Conservation (phyloP, 2,113 vertebrate species). For the Mastomys coucha region DNA sequence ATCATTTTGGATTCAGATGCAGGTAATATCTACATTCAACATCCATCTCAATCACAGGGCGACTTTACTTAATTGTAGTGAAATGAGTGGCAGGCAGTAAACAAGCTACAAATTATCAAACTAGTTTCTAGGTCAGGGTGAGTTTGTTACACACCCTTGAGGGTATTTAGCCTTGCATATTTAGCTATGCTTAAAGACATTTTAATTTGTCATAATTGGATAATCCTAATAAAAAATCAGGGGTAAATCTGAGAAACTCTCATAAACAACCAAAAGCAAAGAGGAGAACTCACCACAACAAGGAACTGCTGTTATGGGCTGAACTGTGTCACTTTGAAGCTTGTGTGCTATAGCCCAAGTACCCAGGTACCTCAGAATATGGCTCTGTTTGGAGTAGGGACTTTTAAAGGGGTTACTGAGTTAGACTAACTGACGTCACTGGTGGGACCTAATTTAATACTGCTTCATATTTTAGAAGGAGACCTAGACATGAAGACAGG, state of each 20-base stretch:
- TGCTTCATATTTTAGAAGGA: background rate
- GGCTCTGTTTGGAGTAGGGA: background rate
- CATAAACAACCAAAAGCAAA: background rate
- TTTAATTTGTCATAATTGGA: background rate
- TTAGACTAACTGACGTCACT: background rate
- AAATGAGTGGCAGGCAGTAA: background rate
- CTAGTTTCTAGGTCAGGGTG: background rate
- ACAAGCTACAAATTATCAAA: background rate
- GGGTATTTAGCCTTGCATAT: background rate
- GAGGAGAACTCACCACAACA: background rate
- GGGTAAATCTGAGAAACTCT: background rate
- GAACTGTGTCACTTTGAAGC: background rate
- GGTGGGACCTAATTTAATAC: background rate
- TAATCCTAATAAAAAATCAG: background rate
- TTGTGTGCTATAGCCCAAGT: background rate
- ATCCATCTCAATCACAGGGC: background rate
- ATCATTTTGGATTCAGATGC: background rate
- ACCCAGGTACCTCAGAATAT: background rate
- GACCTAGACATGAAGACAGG: background rate
- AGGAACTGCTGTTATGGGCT: background rate
- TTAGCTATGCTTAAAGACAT: background rate
- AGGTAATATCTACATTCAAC: background rate
- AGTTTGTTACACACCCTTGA: background rate
- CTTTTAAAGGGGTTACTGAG: background rate
- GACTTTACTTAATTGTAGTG: background rate